Conservation (phyloP, 2,797 vertebrate genomes). For the Argya squamiceps region DNA sequence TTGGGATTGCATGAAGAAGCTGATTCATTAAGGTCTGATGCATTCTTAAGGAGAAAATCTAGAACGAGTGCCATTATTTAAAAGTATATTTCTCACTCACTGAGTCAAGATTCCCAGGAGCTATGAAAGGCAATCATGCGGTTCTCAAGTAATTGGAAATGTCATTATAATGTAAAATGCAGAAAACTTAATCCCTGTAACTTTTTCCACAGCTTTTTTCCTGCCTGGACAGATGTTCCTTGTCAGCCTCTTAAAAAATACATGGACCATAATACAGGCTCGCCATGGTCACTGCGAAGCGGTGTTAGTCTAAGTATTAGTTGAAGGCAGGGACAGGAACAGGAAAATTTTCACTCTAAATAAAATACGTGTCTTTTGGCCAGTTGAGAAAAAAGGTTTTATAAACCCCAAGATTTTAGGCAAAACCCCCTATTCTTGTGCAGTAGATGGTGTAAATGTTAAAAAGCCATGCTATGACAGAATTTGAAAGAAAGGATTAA, state of each 20-base stretch:
- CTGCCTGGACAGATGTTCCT: constrained; percentile 32
- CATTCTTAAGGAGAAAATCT: constrained; percentile 31
- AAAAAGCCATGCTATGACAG: background rate
- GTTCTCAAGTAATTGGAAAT: constrained; percentile 43
- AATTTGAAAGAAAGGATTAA: background rate
- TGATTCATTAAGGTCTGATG: background rate
- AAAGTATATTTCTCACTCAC: constrained; percentile 39
- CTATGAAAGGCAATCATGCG: constrained; percentile 22
- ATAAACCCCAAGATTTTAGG: background rate
- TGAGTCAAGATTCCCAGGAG: constrained; percentile 46
- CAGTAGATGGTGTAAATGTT: background rate
- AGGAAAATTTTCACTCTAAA: background rate
- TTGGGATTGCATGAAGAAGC: background rate
- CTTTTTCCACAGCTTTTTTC: constrained; percentile 9
- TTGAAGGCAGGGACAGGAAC: background rate
- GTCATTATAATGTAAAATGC: constrained; percentile 49
- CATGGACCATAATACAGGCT: background rate
- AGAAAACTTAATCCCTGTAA: constrained; percentile 39
- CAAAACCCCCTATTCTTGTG: background rate
- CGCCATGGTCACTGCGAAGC: background rate
- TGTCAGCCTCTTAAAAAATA: constrained; percentile 38
- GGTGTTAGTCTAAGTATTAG: background rate
- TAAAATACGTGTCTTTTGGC: background rate
- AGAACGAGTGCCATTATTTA: constrained; percentile 31
- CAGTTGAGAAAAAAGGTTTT: background rate